These are phyloP conservation scores for Himalopsyche anomala DNA, from an alignment of 2,888 invertebrate species.

Conservation along the genomic window DNA sequence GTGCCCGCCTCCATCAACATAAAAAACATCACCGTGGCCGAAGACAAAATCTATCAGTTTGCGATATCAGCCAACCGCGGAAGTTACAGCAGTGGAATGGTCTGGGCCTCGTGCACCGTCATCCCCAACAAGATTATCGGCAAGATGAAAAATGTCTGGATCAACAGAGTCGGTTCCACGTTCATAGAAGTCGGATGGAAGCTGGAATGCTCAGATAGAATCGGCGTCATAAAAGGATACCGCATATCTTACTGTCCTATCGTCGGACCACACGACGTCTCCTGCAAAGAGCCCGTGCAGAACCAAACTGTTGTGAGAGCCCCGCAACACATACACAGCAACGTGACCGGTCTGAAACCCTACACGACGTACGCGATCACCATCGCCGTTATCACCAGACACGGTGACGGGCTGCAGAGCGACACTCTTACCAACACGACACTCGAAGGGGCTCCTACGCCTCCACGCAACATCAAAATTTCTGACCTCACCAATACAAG, in stretches of 20 bases:
- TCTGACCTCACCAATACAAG: conserved; percentile 80
- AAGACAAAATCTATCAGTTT: conserved; percentile 82
- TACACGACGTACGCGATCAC: conserved; percentile 85
- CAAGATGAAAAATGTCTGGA: conserved; percentile 78
- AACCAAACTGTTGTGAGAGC: conserved; percentile 67
- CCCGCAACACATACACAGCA: conserved; percentile 71
- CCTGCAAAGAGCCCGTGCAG: conserved; percentile 76
- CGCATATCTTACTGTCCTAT: conserved; percentile 86
- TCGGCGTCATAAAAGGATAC: conserved; percentile 85
- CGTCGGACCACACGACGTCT: conserved; percentile 74
- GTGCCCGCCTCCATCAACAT: conserved; percentile 71
- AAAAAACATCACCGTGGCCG: conserved; percentile 79
- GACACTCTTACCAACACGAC: conserved; percentile 82
- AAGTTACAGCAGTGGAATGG: conserved; percentile 86
- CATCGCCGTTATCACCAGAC: conserved; percentile 80
- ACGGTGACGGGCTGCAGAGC: conserved; percentile 76
- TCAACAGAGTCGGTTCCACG: conserved; percentile 73
- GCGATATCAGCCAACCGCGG: conserved; percentile 88
- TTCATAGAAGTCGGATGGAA: conserved; percentile 85
- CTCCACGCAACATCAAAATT: conserved; percentile 79
- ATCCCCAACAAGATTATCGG: conserved; percentile 72
- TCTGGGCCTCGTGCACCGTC: conserved; percentile 84
- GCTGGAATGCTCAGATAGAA: conserved; percentile 84
- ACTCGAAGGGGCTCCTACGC: conserved; percentile 80
- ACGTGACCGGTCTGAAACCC: conserved; percentile 82